These are phyloP conservation scores for Patella depressa DNA, from an alignment of 2,888 invertebrate genomes.

Conservation along the genomic window DNA sequence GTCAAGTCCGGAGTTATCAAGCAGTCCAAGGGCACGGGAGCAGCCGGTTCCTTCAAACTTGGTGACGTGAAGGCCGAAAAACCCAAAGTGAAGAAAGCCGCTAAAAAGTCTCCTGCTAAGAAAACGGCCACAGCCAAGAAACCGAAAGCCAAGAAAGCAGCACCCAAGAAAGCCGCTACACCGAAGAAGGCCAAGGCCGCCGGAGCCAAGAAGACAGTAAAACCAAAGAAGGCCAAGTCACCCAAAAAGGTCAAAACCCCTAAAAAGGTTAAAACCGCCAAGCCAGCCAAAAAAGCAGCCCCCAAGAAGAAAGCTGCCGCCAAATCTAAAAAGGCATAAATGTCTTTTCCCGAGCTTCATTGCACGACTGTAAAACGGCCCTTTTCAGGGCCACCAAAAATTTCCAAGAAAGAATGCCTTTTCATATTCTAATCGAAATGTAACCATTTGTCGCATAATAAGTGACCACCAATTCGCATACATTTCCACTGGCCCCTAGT, in stretches of 20 bases:
- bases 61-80: conserved; percentile 37
- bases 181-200: conserved; percentile 32
- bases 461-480: too few relatives aligned
- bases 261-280: conserved; percentile 38
- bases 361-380: too few relatives aligned
- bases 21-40: conserved; percentile 66
- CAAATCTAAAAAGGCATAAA: too few relatives aligned
- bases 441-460: too few relatives aligned
- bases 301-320: too few relatives aligned
- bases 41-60: conserved; percentile 21
- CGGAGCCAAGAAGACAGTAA: conserved; percentile 27
- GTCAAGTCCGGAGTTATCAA: conserved; percentile 67
- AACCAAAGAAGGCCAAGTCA: conserved; percentile 30
- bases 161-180: conserved; percentile 34
- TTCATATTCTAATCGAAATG: too few relatives aligned
- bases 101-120: conserved; percentile 24
- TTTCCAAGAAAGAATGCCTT: too few relatives aligned
- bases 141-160: conserved; percentile 32
- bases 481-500: too few relatives aligned
- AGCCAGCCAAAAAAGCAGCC: conserved; percentile 22
- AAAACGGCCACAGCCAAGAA: conserved; percentile 33
- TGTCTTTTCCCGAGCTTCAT: too few relatives aligned
- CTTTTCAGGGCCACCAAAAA: too few relatives aligned
- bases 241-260: conserved; percentile 28
- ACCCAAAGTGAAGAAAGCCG: conserved; percentile 53